A percentile compares a stretch with the other conserved stretches of the same genome.
These are phyloP conservation scores for Cyclophora albipunctata DNA, from an alignment of 2,888 invertebrate species.

Conservation along the genomic window DNA sequence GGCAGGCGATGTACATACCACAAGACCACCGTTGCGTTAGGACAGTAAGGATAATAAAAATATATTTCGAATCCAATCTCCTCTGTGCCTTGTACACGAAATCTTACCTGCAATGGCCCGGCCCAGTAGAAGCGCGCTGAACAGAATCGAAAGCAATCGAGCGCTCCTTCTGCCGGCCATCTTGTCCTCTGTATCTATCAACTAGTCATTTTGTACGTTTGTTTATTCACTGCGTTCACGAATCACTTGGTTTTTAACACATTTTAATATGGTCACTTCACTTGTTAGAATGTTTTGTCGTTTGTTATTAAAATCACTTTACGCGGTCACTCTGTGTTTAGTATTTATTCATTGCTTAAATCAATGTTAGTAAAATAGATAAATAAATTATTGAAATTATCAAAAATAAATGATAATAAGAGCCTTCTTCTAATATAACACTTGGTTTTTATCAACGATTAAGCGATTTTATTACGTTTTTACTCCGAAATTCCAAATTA, in stretches of 20 bases:
- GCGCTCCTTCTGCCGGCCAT: conserved; percentile 52
- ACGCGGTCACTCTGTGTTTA: no score
- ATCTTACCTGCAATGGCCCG: conserved; percentile 63
- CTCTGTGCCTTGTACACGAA: neutral
- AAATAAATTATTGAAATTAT: no score
- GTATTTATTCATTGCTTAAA: no score
- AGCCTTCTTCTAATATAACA: no score
- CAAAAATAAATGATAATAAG: no score
- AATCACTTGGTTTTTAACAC: conserved; percentile 6
- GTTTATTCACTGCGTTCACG: conserved; percentile 11
- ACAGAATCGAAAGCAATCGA: conserved; percentile 59
- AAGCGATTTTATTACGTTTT: no score
- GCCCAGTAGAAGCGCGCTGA: conserved; percentile 64
- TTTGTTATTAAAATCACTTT: neutral
- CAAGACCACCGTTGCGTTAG: neutral
- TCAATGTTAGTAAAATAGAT: no score
- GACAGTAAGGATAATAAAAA: neutral
- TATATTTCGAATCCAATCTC: no score
- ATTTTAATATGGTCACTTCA: neutral
- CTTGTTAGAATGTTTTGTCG: neutral
- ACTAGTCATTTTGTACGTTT: conserved; percentile 34
- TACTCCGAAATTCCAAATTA: no score
- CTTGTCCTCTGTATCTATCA: conserved; percentile 35
- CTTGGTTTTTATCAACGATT: no score
- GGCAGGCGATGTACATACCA: no score